phyloP scores from a whole-genome alignment of 2,888 invertebrate genomes.

The Uropetala carovei region DNA sequence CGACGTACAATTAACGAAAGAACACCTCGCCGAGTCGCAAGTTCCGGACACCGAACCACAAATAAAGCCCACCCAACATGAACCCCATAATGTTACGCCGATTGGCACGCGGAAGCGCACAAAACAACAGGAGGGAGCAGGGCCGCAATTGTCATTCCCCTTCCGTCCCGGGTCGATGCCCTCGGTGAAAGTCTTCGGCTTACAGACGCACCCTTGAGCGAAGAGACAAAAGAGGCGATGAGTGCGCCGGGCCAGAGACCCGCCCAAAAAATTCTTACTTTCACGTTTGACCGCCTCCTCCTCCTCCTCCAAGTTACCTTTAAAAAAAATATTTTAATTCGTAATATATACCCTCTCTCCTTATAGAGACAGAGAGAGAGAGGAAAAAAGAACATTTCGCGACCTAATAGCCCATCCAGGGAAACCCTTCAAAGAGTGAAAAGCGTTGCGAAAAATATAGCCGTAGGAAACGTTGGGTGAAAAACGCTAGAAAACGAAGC shows the following conservation, averaged over 20 bases:
- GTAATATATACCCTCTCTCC: no score
- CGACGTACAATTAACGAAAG: no score
- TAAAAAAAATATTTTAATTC: no score
- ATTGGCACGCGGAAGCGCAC: neutral
- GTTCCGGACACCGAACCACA: neutral
- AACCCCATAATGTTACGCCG: neutral
- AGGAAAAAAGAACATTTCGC: no score
- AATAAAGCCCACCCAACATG: neutral
- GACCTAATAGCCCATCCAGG: no score
- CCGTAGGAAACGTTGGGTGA: no score
- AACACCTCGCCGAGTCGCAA: neutral
- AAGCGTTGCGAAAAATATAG: no score
- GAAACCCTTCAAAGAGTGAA: no score
- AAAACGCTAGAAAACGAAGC: no score
- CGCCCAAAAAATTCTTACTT: neutral
- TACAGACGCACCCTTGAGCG: neutral
- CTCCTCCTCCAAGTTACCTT: no score
- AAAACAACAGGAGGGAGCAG: neutral
- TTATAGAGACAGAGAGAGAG: no score
- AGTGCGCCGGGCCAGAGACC: neutral
- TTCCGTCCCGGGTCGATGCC: neutral
- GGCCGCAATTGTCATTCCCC: neutral
- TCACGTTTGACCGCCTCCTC: no score
- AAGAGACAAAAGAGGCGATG: neutral
- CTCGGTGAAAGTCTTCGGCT: neutral